Percentiles rank a stretch among this genome's conserved stretches.
Conservation (phyloP, 2,113 vertebrate species). For the Brachypodius melanocephalos region DNA sequence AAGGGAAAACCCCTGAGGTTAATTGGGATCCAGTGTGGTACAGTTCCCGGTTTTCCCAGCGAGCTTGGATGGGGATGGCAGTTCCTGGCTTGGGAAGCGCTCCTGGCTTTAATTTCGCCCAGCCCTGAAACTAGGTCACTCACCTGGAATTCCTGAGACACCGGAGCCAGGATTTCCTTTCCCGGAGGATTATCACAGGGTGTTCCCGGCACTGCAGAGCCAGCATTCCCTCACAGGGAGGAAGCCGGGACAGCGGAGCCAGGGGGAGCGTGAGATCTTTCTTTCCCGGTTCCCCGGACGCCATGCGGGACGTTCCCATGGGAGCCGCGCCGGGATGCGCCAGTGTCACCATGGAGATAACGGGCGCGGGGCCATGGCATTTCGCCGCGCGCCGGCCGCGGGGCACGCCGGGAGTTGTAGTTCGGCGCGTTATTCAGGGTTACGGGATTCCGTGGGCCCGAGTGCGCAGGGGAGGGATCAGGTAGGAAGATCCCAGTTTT, state of each 20-base stretch:
- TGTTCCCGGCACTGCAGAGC: background rate
- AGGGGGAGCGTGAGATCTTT: no score
- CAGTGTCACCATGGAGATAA: background rate
- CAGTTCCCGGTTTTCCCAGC: fast-evolving
- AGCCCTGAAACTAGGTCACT: background rate
- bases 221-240: background rate
- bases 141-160: background rate
- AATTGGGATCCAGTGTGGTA: background rate
- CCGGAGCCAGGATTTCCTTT: background rate
- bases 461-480: background rate
- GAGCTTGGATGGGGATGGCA: background rate
- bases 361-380: fast-evolving
- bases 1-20: background rate
- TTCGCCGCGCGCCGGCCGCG: background rate
- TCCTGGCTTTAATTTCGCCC: background rate
- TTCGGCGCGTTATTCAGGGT: fast-evolving
- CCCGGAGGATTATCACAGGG: background rate
- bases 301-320: background rate
- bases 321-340: background rate
- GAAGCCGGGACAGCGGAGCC: background rate
- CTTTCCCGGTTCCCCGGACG: background rate
- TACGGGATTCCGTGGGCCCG: background rate
- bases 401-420: background rate
- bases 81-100: background rate
- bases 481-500: background rate